phyloP scores from a whole-genome alignment of 2,888 invertebrate genomes.

The Amiota minor region DNA sequence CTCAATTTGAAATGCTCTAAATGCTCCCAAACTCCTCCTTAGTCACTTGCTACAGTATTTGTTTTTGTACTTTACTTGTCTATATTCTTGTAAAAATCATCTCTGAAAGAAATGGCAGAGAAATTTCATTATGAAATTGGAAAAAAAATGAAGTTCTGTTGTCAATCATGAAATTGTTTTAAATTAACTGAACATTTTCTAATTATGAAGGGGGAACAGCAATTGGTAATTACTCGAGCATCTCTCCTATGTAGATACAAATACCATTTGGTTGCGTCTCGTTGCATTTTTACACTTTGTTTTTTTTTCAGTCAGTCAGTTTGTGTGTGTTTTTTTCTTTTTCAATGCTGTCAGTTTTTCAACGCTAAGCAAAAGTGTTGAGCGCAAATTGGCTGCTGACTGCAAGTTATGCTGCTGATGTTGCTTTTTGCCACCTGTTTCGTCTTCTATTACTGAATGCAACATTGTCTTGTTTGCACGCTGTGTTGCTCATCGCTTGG shows the following conservation, averaged over 20 bases:
- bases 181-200: constrained; percentile 3
- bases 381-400: constrained; percentile 37
- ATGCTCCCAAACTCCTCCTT: no score
- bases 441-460: constrained; percentile 3
- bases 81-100: no score
- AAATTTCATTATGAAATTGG: constrained; percentile 73
- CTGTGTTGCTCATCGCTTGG: constrained; percentile 9
- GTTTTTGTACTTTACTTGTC: no score
- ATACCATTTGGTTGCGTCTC: no score
- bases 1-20: no score
- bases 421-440: constrained; percentile 37
- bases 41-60: no score
- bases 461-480: constrained; percentile 17
- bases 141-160: constrained; percentile 53
- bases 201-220: not conserved
- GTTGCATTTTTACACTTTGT: not conserved
- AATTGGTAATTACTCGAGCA: no score
- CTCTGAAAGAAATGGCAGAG: constrained; percentile 8
- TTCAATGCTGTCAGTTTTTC: constrained; percentile 42
- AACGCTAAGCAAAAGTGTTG: constrained; percentile 36
- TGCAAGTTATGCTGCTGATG: constrained; percentile 39
- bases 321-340: not conserved
- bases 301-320: not conserved
- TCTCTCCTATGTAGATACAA: no score
- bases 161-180: constrained; percentile 57